phyloP scores from a whole-genome alignment of 1,140 invertebrate genomes.

The Hylaeus volcanicus region DNA sequence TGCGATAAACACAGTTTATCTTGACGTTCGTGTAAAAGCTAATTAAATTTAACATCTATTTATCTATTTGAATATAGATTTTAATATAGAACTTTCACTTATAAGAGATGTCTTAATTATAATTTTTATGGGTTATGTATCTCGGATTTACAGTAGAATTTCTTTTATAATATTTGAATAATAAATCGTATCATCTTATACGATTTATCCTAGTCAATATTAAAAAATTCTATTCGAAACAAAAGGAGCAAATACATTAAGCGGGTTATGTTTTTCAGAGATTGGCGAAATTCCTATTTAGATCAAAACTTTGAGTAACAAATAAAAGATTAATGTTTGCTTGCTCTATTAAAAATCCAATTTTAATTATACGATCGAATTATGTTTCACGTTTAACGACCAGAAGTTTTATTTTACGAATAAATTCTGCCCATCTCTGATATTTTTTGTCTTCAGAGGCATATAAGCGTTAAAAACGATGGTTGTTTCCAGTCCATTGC shows the following conservation, averaged over 20 bases:
- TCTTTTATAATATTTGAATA: not conserved
- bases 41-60: constrained; percentile 11
- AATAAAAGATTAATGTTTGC: too few relatives aligned
- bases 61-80: not conserved
- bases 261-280: not conserved
- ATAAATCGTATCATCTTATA: not conserved
- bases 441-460: not conserved
- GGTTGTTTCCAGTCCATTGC: not conserved
- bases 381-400: too few relatives aligned
- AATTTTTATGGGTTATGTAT: not conserved
- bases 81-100: not conserved
- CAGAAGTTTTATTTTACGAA: too few relatives aligned
- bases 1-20: constrained; percentile 30
- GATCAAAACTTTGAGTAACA: too few relatives aligned
- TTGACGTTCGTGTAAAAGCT: not conserved
- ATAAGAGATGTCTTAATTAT: not conserved
- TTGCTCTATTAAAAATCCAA: too few relatives aligned
- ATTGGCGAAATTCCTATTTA: too few relatives aligned
- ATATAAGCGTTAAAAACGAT: not conserved
- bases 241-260: not conserved
- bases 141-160: not conserved
- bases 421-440: too few relatives aligned
- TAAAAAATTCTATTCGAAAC: not conserved
- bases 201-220: not conserved
- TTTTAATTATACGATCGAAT: too few relatives aligned